phyloP scores from a whole-genome alignment of 2,797 vertebrate species.

The Ptychobarbus kaznakovi region DNA sequence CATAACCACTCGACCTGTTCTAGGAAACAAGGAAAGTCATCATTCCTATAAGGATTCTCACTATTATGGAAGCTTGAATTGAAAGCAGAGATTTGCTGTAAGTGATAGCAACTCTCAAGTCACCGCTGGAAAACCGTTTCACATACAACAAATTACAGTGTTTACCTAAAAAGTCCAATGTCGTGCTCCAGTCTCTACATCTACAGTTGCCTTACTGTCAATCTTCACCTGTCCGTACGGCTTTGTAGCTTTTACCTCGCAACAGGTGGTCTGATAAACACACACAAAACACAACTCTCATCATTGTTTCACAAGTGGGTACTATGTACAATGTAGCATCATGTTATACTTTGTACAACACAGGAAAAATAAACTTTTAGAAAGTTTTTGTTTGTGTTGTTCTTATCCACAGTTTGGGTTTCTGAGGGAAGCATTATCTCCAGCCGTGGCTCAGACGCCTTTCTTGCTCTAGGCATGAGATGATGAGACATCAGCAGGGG shows the following conservation, averaged over 20 bases:
- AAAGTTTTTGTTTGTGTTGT: constrained; percentile 17
- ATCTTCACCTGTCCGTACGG: constrained; percentile 74
- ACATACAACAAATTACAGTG: neutral
- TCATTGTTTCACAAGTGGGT: constrained; percentile 18
- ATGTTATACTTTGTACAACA: constrained; percentile 1
- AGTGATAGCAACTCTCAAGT: neutral
- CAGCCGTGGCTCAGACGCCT: constrained; percentile 3
- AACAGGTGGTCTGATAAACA: constrained; percentile 69
- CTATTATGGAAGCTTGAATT: neutral
- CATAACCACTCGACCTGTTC: no score
- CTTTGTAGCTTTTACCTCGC: constrained; percentile 78
- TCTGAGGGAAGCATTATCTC: neutral
- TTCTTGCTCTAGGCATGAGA: constrained; percentile 21
- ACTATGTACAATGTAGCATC: constrained; percentile 26
- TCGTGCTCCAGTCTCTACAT: constrained; percentile 44
- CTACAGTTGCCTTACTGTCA: constrained; percentile 82
- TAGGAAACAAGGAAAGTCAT: neutral
- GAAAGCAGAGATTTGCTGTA: neutral
- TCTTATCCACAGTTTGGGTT: neutral
- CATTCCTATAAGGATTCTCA: constrained; percentile 5
- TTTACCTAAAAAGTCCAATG: constrained; percentile 58
- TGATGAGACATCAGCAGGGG: constrained; percentile 34
- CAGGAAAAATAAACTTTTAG: constrained; percentile 16
- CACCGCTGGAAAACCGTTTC: neutral
- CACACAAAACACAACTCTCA: constrained; percentile 6